Evolutionary conservation across 2,797 vertebrate genomes (phyloP).

Genomic region (Dryobates pubescens): DNA sequence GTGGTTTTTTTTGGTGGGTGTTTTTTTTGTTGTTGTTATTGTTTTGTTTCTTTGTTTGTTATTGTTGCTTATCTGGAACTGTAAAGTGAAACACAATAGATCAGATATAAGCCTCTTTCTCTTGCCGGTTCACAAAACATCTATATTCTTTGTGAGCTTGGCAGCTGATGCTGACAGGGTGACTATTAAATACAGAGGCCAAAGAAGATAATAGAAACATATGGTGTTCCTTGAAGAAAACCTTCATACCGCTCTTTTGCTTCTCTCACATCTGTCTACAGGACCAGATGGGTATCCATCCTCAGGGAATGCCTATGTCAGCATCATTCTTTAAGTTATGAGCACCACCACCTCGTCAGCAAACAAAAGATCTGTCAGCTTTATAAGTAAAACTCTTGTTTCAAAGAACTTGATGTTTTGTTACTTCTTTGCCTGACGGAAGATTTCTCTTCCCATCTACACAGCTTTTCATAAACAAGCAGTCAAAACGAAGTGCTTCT

Average conservation of each 20-base stretch:
- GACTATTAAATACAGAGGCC: background rate
- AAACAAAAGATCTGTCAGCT: background rate
- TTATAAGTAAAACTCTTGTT: background rate
- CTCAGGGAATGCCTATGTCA: background rate
- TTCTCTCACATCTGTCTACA: background rate
- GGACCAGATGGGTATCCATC: background rate
- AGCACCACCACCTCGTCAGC: background rate
- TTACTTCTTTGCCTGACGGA: background rate
- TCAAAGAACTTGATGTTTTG: background rate
- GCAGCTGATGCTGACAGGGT: background rate
- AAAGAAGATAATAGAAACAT: background rate
- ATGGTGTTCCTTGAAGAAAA: fast-evolving
- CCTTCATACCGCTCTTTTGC: background rate
- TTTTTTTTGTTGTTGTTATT: no score
- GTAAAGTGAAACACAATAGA: slow-evolving; percentile 27
- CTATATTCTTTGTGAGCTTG: background rate
- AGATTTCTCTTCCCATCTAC: background rate
- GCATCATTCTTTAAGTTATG: background rate
- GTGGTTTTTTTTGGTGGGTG: no score
- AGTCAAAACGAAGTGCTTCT: background rate
- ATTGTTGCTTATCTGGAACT: background rate
- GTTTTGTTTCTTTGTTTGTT: no score
- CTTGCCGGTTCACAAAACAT: background rate
- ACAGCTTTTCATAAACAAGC: background rate
- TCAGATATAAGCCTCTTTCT: background rate